Evolutionary conservation across 2,113 vertebrate species (phyloP).

Genomic region (Trichechus manatus): DNA sequence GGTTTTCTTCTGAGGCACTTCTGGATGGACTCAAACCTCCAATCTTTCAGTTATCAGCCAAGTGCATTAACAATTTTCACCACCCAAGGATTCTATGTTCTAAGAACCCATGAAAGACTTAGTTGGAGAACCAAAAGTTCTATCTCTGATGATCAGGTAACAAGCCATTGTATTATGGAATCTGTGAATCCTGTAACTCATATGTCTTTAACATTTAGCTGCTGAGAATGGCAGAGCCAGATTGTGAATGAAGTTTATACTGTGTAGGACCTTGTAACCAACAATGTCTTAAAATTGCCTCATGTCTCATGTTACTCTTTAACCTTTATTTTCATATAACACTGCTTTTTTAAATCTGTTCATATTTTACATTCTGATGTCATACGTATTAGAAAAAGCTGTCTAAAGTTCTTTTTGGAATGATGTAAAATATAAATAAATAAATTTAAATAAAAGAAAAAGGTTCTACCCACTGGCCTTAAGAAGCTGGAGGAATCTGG

Average conservation of each 20-base stretch:
- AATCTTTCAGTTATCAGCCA: background rate
- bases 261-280: background rate
- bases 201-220: constrained; percentile 20
- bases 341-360: background rate
- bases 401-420: background rate
- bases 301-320: constrained; percentile 9
- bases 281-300: constrained; percentile 32
- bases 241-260: background rate
- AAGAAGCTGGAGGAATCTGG: background rate
- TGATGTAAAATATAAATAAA: background rate
- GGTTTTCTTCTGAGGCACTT: background rate
- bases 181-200: background rate
- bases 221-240: background rate
- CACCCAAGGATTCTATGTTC: background rate
- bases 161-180: background rate
- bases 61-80: background rate
- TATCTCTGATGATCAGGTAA: background rate
- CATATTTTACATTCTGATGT: background rate
- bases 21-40: background rate
- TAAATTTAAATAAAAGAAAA: background rate
- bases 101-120: constrained; percentile 28
- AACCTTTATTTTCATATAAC: constrained; percentile 51
- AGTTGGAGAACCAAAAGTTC: background rate
- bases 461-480: background rate
- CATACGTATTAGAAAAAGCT: background rate